Evolutionary conservation across 1,140 invertebrate genomes (phyloP), one percentile per base, ranked within the genome.

Genomic region (Drosophila baimaii): DNA sequence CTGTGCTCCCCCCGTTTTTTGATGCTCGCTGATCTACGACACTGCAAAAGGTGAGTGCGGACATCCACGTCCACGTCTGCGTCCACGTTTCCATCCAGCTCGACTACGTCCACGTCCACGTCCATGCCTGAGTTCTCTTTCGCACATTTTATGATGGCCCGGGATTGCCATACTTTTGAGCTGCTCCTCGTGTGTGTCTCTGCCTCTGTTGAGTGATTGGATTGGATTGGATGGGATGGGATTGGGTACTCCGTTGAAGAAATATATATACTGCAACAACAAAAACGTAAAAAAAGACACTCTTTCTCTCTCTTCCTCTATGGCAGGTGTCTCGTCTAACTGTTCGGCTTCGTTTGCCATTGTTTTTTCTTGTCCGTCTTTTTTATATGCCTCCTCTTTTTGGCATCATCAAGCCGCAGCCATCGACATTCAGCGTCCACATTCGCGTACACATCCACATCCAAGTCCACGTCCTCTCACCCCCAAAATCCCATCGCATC

Each of bases 251-350:
- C 23, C 23, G 25, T 1, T 49, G 15, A 23, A 49, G 47, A 25
- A 44, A 55, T 31, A 63, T 12, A 25, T 27, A 55, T 21, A 63
- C n/a, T n/a, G n/a, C n/a, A n/a, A n/a, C n/a, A n/a, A n/a, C n/a
- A n/a, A n/a, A n/a, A n/a, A n/a, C n/a, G n/a, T n/a, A 43, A 64
- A 65, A 58, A 43, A 39, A 46, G 13, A 6, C 12, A 9, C 37
- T 41, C 39, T 17, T 9, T 21, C 21, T 62, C 35, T 49, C 25
- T 44, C 31, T 74, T 25, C 37, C 39, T 51, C 56, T 33, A 43
- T 79, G 77, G 81, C 81, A 84, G 81, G 82, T 84, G 81, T 78
- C 73, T 84, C 56, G 61, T 77, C 81, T 84, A 86, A 84, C 82
- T 81, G 78, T 86, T 85, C 57, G 62, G 43, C 41, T 44, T 75